Evolutionary conservation across 1,140 invertebrate genomes (phyloP).

Genomic region (Trichonephila clavipes): DNA sequence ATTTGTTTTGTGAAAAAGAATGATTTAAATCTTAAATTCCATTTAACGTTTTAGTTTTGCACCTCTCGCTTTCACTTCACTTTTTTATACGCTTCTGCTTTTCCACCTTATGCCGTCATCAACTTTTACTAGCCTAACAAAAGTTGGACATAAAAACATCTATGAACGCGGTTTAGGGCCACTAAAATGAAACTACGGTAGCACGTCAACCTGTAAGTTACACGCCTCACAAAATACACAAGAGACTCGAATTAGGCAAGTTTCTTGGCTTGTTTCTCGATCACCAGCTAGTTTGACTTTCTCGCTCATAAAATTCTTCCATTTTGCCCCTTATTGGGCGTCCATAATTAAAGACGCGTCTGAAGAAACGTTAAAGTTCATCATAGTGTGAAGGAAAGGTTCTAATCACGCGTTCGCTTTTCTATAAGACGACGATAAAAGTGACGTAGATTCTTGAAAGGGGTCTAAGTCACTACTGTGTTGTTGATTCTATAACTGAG

Average conservation of each 20-base stretch:
- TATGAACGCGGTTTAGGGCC: not conserved
- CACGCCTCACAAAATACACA: constrained; percentile 58
- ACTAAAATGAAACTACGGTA: constrained; percentile 23
- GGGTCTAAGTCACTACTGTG: not conserved
- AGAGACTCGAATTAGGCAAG: constrained; percentile 37
- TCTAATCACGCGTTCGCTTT: constrained; percentile 51
- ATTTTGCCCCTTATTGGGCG: not conserved
- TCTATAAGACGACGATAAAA: constrained; percentile 34
- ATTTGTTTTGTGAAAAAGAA: not conserved
- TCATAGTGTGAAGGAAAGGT: not conserved
- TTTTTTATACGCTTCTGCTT: not conserved
- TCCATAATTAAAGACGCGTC: constrained; percentile 46
- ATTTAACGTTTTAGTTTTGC: not conserved
- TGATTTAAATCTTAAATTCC: not conserved
- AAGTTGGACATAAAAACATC: constrained; percentile 28
- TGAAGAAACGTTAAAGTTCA: not conserved
- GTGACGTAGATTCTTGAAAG: not conserved
- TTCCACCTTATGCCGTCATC: not conserved
- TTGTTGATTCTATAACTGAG: not conserved
- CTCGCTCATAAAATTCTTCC: constrained; percentile 40
- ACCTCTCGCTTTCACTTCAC: not conserved
- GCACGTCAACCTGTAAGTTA: constrained; percentile 31
- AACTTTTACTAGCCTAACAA: constrained; percentile 21
- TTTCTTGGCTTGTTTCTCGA: constrained; percentile 7
- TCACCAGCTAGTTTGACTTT: constrained; percentile 53